Evolutionary conservation across 2,797 vertebrate species (phyloP), one percentile per base, ranked within the genome.

Genomic region (Mus caroli): DNA sequence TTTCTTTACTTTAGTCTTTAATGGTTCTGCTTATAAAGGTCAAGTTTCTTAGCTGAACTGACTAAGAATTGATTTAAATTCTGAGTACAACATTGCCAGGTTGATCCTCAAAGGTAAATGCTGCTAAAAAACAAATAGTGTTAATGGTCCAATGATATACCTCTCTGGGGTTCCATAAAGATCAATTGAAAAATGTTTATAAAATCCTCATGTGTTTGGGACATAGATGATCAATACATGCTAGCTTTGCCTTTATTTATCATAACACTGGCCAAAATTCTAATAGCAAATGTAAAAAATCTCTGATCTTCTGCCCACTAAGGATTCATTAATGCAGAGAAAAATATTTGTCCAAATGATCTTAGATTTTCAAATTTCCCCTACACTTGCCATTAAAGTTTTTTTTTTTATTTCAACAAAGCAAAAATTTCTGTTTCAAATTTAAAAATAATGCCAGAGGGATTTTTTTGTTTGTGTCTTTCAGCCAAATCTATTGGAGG

Each of bases 341-440:
- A 94, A 90, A 94, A 78, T 6, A 75, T 90, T 77, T 85, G 91
- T 37, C 28, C 10, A 94, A 93, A 92, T 43, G 14, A 90, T 75
- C 50, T 87, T 37, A 19, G 19, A 91, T 82, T 94, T 95, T 84
- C 34, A 90, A 94, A 82, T 88, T 91, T 94, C 34, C n/a, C 22
- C 19, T 96, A 0, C 0, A 76, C 17, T 85, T 79, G 60, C 64
- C 88, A 91, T 89, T 73, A 85, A 91, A 94, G 19, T 83, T 6
- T 1, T 15, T 34, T 34, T 80, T 94, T 64, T 92, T 20, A 67
- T n/a, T 11, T 64, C 6, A 17, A 43, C 3, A n/a, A 67, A 56
- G 34, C 8, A 83, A 60, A 58, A 34, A 88, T 76, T 85, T 84
- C 9, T 77, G 6, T 82, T 91, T 95, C 17, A 62, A 92, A 77